Conservation (phyloP, 2,113 vertebrate species). For the Phrynocephalus versicolor region DNA sequence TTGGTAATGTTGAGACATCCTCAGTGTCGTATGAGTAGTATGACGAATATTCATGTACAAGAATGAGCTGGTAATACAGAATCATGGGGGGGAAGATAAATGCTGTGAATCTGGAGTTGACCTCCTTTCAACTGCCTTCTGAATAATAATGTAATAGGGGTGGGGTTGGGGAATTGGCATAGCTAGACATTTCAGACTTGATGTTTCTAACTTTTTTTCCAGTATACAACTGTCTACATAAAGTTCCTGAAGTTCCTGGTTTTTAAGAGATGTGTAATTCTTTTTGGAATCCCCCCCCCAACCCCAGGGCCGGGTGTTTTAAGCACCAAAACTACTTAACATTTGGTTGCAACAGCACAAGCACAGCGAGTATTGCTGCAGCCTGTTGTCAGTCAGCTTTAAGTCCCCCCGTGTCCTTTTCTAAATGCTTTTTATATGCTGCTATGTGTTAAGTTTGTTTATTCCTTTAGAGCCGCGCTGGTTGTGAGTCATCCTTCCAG, state of each 20-base stretch:
- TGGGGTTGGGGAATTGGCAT: slow-evolving; percentile 25
- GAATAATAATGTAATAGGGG: slow-evolving; percentile 36
- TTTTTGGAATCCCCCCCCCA: slow-evolving; percentile 20
- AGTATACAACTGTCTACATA: slow-evolving; percentile 21
- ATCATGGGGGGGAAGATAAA: slow-evolving; percentile 52
- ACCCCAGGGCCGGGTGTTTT: background rate
- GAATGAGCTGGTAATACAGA: slow-evolving; percentile 54
- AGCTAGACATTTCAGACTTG: slow-evolving; percentile 48
- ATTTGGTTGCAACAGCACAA: slow-evolving; percentile 57
- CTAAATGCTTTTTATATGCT: slow-evolving; percentile 64
- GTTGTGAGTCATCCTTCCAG: slow-evolving; percentile 56
- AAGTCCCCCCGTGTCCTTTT: slow-evolving; percentile 52
- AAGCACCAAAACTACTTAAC: slow-evolving; percentile 7
- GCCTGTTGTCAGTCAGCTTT: slow-evolving; percentile 62
- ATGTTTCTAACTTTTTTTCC: slow-evolving; percentile 22
- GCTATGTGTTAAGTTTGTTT: slow-evolving; percentile 56
- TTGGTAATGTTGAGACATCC: slow-evolving; percentile 49
- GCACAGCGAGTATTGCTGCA: slow-evolving; percentile 55
- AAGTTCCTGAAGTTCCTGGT: slow-evolving; percentile 18
- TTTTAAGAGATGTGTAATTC: slow-evolving; percentile 47
- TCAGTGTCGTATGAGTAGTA: slow-evolving; percentile 47
- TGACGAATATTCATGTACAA: slow-evolving; percentile 55
- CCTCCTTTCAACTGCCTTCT: slow-evolving; percentile 57
- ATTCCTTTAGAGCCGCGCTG: slow-evolving; percentile 63
- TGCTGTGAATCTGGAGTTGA: slow-evolving; percentile 68